A percentile compares a stretch with the other conserved stretches of the same genome.
These are phyloP conservation scores for Oscheius myriophilus DNA, from an alignment of 2,888 invertebrate genomes.

Conservation along the genomic window DNA sequence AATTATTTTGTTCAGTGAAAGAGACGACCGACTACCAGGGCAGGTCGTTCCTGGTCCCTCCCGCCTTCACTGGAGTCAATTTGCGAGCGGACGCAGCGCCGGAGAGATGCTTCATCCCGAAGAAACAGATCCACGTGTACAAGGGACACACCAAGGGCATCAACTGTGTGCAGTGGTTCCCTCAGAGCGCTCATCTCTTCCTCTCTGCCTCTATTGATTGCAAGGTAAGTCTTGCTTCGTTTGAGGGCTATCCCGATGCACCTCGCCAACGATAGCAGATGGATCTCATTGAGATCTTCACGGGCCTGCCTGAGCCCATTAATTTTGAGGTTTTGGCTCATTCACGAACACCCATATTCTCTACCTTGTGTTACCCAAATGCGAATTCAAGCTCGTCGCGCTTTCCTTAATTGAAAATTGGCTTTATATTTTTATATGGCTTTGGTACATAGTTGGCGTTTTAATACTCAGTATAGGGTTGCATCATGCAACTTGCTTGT, in stretches of 20 bases:
- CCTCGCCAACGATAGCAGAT: not conserved
- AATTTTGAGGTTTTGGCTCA: too few relatives aligned
- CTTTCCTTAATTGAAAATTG: too few relatives aligned
- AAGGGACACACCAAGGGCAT: conserved; percentile 96
- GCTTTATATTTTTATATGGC: too few relatives aligned
- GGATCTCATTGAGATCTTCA: too few relatives aligned
- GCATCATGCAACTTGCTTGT: too few relatives aligned
- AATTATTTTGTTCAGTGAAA: conserved; percentile 79
- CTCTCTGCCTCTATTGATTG: conserved; percentile 96
- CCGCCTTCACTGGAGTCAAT: conserved; percentile 90
- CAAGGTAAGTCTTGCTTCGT: conserved; percentile 79
- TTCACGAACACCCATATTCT: too few relatives aligned
- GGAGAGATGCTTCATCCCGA: conserved; percentile 73
- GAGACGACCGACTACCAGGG: conserved; percentile 95
- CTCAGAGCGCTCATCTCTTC: conserved; percentile 89
- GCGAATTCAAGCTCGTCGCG: too few relatives aligned
- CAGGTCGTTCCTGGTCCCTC: conserved; percentile 89
- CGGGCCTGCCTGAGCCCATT: too few relatives aligned
- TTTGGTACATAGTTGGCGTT: too few relatives aligned
- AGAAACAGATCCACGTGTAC: conserved; percentile 74
- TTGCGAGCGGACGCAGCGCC: conserved; percentile 87
- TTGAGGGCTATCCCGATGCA: too few relatives aligned
- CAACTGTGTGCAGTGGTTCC: conserved; percentile 92
- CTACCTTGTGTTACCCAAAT: too few relatives aligned
- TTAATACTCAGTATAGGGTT: too few relatives aligned